phyloP scores from a whole-genome alignment of 1,140 invertebrate species.

The Augochlora pura region DNA sequence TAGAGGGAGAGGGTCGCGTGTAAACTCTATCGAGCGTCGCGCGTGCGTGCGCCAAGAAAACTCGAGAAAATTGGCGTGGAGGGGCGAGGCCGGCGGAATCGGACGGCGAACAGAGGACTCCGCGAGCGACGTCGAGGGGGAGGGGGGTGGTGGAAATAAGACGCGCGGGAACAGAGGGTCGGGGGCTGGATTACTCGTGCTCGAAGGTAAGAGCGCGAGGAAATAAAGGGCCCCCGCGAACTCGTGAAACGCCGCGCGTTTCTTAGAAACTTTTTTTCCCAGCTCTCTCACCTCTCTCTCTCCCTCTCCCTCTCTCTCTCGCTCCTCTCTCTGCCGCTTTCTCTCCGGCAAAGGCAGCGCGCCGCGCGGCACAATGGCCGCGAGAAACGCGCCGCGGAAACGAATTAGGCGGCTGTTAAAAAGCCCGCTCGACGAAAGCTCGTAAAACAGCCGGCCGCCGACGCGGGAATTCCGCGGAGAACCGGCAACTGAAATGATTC shows the following conservation, averaged over 20 bases:
- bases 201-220: constrained; percentile 47
- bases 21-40: constrained; percentile 21
- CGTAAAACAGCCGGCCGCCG: constrained; percentile 50
- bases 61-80: no score
- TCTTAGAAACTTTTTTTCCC: constrained; percentile 52
- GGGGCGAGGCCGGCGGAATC: not conserved
- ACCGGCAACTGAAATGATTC: constrained; percentile 47
- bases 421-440: constrained; percentile 47
- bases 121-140: no score
- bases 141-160: no score
- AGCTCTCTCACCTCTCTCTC: not conserved
- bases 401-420: constrained; percentile 59
- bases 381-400: constrained; percentile 41
- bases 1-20: not conserved
- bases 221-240: constrained; percentile 60
- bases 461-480: constrained; percentile 34
- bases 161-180: not conserved
- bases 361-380: constrained; percentile 33
- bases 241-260: constrained; percentile 51
- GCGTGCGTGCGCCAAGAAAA: not conserved
- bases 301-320: no score
- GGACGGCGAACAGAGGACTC: not conserved
- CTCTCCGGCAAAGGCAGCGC: constrained; percentile 17
- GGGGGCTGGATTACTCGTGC: constrained; percentile 42
- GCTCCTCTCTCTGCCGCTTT: no score